Percentiles rank a stretch among this genome's conserved stretches.
phyloP scores from a whole-genome alignment of 2,113 vertebrate genomes.

The Eurystomus gularis region DNA sequence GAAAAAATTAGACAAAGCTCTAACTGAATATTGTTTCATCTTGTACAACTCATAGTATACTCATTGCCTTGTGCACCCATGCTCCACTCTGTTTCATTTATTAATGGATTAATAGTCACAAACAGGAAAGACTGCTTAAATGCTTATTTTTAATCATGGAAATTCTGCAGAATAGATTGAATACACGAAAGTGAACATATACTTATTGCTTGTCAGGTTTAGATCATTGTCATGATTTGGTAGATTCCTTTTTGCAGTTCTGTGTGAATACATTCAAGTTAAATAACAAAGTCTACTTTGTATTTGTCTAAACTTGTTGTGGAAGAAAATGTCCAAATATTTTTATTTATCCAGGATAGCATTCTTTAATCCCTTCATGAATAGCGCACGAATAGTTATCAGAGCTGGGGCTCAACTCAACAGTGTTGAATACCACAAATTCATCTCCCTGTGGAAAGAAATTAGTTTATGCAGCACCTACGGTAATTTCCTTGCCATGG shows the following conservation, averaged over 20 bases:
- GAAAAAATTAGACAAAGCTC: background rate
- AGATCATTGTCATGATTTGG: rapidly evolving
- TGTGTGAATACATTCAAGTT: background rate
- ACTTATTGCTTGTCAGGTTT: background rate
- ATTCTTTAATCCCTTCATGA: background rate
- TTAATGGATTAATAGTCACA: background rate
- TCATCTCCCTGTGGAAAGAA: background rate
- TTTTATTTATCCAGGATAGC: background rate
- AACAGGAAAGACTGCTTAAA: background rate
- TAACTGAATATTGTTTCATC: background rate
- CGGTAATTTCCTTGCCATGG: background rate
- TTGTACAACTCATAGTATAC: background rate
- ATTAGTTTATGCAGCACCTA: background rate
- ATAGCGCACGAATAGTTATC: background rate
- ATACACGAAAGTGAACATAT: background rate
- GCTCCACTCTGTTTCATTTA: background rate
- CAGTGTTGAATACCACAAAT: background rate
- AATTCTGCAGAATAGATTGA: background rate
- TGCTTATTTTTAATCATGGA: background rate
- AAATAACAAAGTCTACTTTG: background rate
- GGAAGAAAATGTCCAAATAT: background rate
- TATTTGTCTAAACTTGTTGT: background rate
- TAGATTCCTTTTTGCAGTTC: background rate
- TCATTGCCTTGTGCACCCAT: background rate
- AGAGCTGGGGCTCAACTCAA: background rate